These are phyloP conservation scores for Pygoscelis adeliae DNA, from an alignment of 2,113 vertebrate genomes.

Conservation along the genomic window DNA sequence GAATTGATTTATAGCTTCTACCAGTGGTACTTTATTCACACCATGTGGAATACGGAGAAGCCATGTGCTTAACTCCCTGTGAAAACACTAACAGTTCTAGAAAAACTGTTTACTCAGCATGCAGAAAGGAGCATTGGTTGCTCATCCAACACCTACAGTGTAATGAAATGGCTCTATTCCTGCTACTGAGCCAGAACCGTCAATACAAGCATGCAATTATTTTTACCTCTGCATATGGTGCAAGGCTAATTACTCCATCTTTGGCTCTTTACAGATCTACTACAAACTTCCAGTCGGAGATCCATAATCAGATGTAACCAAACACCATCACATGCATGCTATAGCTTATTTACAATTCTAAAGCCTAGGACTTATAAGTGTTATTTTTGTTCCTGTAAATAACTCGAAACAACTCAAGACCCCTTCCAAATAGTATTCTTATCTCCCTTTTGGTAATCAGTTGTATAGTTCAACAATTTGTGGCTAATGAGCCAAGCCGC, in stretches of 20 bases:
- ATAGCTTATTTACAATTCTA: neutral
- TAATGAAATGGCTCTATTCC: neutral
- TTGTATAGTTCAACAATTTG: neutral
- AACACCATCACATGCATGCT: fast-evolving
- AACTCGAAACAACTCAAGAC: neutral
- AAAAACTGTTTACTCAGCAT: neutral
- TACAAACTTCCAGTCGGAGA: neutral
- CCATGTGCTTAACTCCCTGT: neutral
- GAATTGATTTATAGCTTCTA: neutral
- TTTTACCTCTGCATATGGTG: neutral
- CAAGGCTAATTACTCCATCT: neutral
- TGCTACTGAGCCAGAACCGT: neutral
- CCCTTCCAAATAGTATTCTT: neutral
- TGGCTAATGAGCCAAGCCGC: neutral
- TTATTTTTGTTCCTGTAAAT: neutral
- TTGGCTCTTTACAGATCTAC: neutral
- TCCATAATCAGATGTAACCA: neutral
- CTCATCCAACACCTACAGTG: neutral
- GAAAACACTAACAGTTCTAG: neutral
- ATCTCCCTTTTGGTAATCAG: neutral
- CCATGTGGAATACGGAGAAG: neutral
- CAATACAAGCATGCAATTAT: neutral
- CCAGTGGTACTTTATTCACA: neutral
- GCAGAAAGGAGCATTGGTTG: neutral
- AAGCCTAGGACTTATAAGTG: neutral